phyloP scores from a whole-genome alignment of 2,797 vertebrate species.

The Nasua narica region DNA sequence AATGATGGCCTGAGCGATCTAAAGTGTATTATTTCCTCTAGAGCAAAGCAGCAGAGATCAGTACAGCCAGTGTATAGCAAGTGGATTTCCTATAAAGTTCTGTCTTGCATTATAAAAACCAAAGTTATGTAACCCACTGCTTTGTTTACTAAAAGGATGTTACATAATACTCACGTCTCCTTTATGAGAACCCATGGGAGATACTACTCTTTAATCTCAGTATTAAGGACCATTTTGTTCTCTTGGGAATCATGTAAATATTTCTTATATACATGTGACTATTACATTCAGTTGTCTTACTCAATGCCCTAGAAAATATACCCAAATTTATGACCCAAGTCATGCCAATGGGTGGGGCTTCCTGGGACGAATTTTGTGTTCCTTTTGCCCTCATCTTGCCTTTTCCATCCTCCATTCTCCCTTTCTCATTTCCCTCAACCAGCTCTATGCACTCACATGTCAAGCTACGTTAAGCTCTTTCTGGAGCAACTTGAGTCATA shows the following conservation, averaged over 20 bases:
- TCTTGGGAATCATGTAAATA: not conserved
- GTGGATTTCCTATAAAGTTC: not conserved
- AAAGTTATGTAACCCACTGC: not conserved
- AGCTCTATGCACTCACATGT: not conserved
- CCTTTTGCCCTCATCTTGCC: not conserved
- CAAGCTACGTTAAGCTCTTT: not conserved
- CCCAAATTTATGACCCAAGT: not conserved
- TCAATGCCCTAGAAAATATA: not conserved
- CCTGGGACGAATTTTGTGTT: not conserved
- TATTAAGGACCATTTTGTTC: not conserved
- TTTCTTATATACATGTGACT: not conserved
- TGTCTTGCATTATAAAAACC: not conserved
- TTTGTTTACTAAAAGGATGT: slow-evolving; percentile 20
- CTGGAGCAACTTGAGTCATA: not conserved
- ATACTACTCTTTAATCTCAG: not conserved
- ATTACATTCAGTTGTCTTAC: not conserved
- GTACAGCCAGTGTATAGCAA: not conserved
- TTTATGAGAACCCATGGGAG: slow-evolving; percentile 1
- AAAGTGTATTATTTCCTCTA: not conserved
- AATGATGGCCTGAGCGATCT: not conserved
- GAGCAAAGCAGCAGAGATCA: not conserved
- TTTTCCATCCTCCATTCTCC: not conserved
- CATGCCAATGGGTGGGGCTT: not conserved
- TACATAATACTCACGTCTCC: not conserved
- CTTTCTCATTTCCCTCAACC: not conserved